Evolutionary conservation across 64 coral and sea anemone genomes (phyloP).

Genomic region (Montipora cactus): DNA sequence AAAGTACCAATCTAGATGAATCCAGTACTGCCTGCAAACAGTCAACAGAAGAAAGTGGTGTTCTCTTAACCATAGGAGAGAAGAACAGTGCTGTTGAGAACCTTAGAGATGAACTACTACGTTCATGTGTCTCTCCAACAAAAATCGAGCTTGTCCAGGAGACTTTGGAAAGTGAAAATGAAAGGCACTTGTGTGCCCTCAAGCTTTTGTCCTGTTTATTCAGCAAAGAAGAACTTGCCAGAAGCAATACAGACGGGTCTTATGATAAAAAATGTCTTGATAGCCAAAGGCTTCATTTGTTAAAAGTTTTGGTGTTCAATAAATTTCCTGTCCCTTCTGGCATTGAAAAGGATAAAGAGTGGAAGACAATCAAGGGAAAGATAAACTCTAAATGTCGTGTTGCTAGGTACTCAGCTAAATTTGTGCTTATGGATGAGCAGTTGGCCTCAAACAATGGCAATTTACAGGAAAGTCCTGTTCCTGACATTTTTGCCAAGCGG

Average conservation of each 20-base stretch:
- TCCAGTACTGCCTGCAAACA: too few species aligned
- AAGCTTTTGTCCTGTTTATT: slow-evolving; percentile 23
- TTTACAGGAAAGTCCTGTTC: too few species aligned
- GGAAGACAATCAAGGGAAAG: background rate
- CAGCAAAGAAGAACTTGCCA: slow-evolving; percentile 64
- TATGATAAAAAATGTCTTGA: slow-evolving; percentile 39
- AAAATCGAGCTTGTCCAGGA: slow-evolving; percentile 42
- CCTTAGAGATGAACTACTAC: slow-evolving; percentile 21
- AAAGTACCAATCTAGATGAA: too few species aligned
- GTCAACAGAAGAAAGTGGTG: too few species aligned
- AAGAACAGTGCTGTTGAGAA: background rate
- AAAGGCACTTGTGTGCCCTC: slow-evolving; percentile 31
- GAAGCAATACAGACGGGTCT: slow-evolving; percentile 47
- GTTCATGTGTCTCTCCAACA: slow-evolving; percentile 32
- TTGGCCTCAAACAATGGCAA: too few species aligned
- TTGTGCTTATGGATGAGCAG: too few species aligned
- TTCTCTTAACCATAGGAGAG: too few species aligned
- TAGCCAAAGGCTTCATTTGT: slow-evolving; percentile 28
- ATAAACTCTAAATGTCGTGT: slow-evolving; percentile 9
- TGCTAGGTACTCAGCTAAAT: background rate
- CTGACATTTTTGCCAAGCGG: too few species aligned
- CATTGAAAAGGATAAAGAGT: background rate
- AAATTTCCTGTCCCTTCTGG: background rate
- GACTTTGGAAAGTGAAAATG: slow-evolving; percentile 37
- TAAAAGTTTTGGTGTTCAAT: slow-evolving; percentile 1